Conservation (phyloP, 1,140 invertebrate species). For the Drosophila orena region DNA sequence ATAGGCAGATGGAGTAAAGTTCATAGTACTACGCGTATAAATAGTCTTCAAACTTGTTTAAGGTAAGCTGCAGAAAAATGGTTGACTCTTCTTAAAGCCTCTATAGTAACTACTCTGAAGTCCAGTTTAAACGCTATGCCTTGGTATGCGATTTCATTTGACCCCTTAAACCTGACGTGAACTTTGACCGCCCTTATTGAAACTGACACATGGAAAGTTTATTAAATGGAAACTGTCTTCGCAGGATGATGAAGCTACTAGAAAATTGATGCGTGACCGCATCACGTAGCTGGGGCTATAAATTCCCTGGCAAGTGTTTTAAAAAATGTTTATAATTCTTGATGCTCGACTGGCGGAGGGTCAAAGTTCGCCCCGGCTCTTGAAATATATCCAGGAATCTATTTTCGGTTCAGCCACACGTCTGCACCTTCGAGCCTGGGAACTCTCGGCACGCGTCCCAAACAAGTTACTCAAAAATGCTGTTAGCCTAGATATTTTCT, state of each 20-base stretch:
- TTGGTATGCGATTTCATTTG: background rate
- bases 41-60: background rate
- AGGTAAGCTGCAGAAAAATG: background rate
- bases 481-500: conserved; percentile 6
- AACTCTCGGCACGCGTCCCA: conserved; percentile 61
- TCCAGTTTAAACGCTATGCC: no score
- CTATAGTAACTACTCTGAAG: no score
- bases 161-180: conserved; percentile 12
- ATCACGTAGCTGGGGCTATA: conserved; percentile 72
- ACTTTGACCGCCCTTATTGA: conserved; percentile 36
- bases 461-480: conserved; percentile 3
- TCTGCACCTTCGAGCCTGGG: conserved; percentile 69
- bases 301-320: conserved; percentile 75
- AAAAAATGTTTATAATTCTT: conserved; percentile 82
- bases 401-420: conserved; percentile 45
- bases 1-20: background rate
- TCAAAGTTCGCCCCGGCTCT: conserved; percentile 20
- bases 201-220: conserved; percentile 59
- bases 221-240: conserved; percentile 58
- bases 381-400: conserved; percentile 21
- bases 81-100: no score
- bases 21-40: background rate
- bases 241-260: conserved; percentile 18
- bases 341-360: conserved; percentile 31
- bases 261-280: conserved; percentile 74